These are phyloP conservation scores for Athalia rosae DNA, from an alignment of 2,888 invertebrate species.

Conservation along the genomic window DNA sequence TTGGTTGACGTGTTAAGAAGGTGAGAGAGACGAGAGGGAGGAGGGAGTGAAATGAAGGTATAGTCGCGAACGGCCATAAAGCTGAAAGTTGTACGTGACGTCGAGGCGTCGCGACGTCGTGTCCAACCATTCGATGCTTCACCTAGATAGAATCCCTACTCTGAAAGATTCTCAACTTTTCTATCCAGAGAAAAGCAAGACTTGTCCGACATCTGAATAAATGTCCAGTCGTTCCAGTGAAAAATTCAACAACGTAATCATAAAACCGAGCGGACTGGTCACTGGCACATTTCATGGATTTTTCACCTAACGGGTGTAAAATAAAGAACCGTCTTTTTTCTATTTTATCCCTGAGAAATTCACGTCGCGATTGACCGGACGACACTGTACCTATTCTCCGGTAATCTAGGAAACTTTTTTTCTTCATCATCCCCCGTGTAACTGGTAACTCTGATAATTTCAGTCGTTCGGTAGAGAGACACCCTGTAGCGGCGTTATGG, in stretches of 20 bases:
- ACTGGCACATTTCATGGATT: not conserved
- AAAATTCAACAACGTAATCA: slow-evolving; percentile 27
- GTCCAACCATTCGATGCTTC: not conserved
- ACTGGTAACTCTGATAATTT: too few species aligned
- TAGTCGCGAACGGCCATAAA: slow-evolving; percentile 27
- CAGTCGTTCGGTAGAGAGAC: too few species aligned
- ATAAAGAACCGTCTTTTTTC: not conserved
- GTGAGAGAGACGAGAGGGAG: not conserved
- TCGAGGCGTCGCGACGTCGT: not conserved
- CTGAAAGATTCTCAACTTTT: too few species aligned
- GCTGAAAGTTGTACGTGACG: slow-evolving; percentile 27
- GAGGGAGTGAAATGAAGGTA: not conserved
- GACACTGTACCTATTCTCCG: too few species aligned
- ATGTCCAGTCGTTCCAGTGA: slow-evolving; percentile 27
- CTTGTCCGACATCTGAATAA: slow-evolving; percentile 29
- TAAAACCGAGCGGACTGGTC: slow-evolving; percentile 16
- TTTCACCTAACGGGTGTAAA: not conserved
- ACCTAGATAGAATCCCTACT: too few species aligned
- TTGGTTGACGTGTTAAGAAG: not conserved
- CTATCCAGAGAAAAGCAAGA: not conserved
- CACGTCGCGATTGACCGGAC: too few species aligned
- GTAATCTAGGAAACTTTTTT: too few species aligned
- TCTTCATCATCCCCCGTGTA: too few species aligned
- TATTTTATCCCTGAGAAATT: not conserved
- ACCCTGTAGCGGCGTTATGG: too few species aligned